These are phyloP conservation scores for Bradypodion pumilum DNA, from an alignment of 2,797 vertebrate species.

Conservation along the genomic window DNA sequence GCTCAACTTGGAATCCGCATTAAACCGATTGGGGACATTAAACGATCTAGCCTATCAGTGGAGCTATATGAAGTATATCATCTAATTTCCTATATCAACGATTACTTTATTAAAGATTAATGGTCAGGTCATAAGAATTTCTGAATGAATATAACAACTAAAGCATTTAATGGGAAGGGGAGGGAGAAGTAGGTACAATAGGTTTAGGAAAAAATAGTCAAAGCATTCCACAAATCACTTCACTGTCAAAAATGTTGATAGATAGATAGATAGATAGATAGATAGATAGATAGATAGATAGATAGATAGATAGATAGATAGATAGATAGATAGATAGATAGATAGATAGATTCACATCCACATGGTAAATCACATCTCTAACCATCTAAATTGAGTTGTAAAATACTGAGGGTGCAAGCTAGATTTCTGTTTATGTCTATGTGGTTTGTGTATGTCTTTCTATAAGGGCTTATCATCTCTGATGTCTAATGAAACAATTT, in stretches of 20 bases:
- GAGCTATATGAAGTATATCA: not conserved
- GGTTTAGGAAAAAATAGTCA: not conserved
- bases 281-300: too few relatives aligned
- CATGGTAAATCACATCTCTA: too few relatives aligned
- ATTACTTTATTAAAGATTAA: not conserved
- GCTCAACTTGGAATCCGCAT: too few relatives aligned
- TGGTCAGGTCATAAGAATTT: not conserved
- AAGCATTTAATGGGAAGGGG: not conserved
- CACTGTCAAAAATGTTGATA: too few relatives aligned
- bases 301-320: too few relatives aligned
- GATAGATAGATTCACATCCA: too few relatives aligned
- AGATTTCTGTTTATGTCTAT: not conserved
- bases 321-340: too few relatives aligned
- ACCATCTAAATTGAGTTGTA: too few relatives aligned
- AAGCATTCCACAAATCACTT: not conserved
- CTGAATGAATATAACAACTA: not conserved
- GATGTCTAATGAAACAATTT: too few relatives aligned
- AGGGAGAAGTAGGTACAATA: not conserved
- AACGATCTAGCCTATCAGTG: not conserved
- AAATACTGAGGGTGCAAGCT: not conserved
- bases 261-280: too few relatives aligned
- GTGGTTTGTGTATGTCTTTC: too few relatives aligned
- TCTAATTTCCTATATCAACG: not conserved
- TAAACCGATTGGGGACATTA: not conserved
- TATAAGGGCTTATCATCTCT: not conserved